Conservation (phyloP, 1,140 invertebrate species). For the Aphaenogaster rudis region DNA sequence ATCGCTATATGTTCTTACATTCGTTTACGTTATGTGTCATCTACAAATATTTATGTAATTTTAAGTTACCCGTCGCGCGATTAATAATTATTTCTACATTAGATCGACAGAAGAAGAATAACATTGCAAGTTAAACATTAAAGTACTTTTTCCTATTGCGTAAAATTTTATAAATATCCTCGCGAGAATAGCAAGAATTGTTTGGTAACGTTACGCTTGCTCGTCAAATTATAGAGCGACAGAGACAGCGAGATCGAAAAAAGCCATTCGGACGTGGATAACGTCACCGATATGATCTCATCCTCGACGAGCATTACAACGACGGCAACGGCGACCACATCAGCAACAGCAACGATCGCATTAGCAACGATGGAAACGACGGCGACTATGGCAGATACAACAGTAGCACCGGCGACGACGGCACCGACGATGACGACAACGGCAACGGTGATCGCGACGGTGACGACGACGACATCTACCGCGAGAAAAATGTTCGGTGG, state of each 20-base stretch:
- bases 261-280: slow-evolving; percentile 89
- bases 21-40: background rate
- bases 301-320: slow-evolving; percentile 29
- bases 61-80: background rate
- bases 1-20: background rate
- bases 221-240: slow-evolving; percentile 88
- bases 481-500: slow-evolving; percentile 73
- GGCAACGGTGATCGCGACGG: slow-evolving; percentile 49
- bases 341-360: slow-evolving; percentile 70
- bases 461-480: slow-evolving; percentile 61
- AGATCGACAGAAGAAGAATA: background rate
- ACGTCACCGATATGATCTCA: slow-evolving; percentile 77
- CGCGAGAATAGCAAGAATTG: background rate
- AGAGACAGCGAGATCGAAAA: slow-evolving; percentile 89
- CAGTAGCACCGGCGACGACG: background rate
- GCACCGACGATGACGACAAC: slow-evolving; percentile 43
- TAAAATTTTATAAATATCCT: background rate
- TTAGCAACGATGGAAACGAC: slow-evolving; percentile 69
- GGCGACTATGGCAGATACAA: slow-evolving; percentile 51
- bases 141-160: background rate
- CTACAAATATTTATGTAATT: background rate
- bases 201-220: background rate
- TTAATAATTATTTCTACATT: background rate
- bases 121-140: background rate
- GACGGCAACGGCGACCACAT: slow-evolving; percentile 68